Base-by-base conservation (phyloP, 1,140 invertebrate genomes). In the Drosophila varians region DNA sequence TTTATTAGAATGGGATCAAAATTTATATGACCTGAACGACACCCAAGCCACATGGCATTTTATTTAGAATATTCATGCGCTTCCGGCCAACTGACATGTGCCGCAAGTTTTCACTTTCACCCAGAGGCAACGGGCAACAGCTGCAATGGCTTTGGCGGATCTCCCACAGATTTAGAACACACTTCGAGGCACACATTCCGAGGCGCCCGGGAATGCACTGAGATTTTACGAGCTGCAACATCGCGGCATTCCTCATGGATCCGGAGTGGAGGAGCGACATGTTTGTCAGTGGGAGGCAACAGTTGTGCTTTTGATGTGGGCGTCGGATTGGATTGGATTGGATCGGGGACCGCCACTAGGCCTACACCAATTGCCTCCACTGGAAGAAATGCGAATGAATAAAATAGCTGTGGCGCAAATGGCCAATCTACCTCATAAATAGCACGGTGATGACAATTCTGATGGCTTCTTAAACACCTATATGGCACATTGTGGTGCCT, bases 91-190 rank as follows among this genome's bases (percentile, higher is more conserved):
- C 26, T 19, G 54, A 62, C 49, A 51, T 73, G 54, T 65, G 52
- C 60, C 46, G 42, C 56, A 77, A 72, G 69, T 73, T 77, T 77
- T 74, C 46, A 74, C 69, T 83, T 70, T 77, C 54, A 73, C 74
- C 57, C 61, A 74, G 61, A 69, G 62, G 56, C 78, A 83, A 76
- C 77, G 69, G 62, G 56, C 78, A 83, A 76, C 77, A 73, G 77
- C 78, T 74, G 69, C 57, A 61, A 9, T 73, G 70, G 36, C 51
- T 48, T 74, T 74, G 45, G 58, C 47, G 23, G 48, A 53, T 58
- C 69, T 51, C 76, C 19, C 9, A 42, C 16, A 83, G 57, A 78
- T 61, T 74, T 74, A 57, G 69, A 82, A 53, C 61, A 69, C 36
- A 45, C 51, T 46, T n/a, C n/a, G n/a, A n/a, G n/a, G 28, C 47